A percentile compares a stretch with the other conserved stretches of the same genome.
Evolutionary conservation across 2,797 vertebrate species (phyloP).

Genomic region (Gambusia yucatana): DNA sequence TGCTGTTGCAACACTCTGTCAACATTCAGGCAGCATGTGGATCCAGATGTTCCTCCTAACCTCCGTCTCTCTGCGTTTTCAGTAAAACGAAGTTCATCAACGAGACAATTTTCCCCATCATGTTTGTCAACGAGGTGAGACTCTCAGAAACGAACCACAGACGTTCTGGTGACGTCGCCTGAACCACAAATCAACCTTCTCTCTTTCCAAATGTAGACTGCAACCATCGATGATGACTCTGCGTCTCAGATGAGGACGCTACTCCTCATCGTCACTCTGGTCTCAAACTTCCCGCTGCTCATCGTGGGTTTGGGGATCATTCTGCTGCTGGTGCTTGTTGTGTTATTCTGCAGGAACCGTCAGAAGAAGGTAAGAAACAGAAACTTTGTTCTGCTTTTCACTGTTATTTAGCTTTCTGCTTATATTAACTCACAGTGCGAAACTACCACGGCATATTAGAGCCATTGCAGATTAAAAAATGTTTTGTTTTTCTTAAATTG

Average conservation of each 20-base stretch:
- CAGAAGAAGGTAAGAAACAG: conserved; percentile 80
- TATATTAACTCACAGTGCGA: conserved; percentile 37
- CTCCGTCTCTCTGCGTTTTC: conserved; percentile 17
- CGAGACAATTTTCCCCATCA: conserved; percentile 85
- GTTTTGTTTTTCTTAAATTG: too few relatives aligned
- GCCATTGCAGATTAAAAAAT: too few relatives aligned
- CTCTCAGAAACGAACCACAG: not conserved
- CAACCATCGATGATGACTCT: conserved; percentile 82
- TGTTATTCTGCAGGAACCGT: conserved; percentile 83
- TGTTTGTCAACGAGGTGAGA: conserved; percentile 87
- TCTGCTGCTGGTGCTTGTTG: conserved; percentile 80
- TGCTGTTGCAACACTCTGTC: conserved; percentile 36
- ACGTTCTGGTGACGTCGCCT: not conserved
- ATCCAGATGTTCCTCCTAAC: conserved; percentile 50
- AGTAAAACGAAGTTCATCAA: conserved; percentile 79
- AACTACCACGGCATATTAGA: too few relatives aligned
- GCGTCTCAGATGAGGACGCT: conserved; percentile 81
- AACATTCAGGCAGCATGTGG: conserved; percentile 35
- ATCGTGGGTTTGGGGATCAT: conserved; percentile 83
- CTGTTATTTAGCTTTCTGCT: conserved; percentile 25
- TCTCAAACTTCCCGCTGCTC: conserved; percentile 83
- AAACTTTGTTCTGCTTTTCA: not conserved
- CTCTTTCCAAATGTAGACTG: conserved; percentile 69
- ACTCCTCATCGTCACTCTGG: conserved; percentile 80
- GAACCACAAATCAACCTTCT: conserved; percentile 1